Evolutionary conservation across 2,113 vertebrate species (phyloP), one percentile per base, ranked within the genome.

Genomic region (Oreochromis aureus): DNA sequence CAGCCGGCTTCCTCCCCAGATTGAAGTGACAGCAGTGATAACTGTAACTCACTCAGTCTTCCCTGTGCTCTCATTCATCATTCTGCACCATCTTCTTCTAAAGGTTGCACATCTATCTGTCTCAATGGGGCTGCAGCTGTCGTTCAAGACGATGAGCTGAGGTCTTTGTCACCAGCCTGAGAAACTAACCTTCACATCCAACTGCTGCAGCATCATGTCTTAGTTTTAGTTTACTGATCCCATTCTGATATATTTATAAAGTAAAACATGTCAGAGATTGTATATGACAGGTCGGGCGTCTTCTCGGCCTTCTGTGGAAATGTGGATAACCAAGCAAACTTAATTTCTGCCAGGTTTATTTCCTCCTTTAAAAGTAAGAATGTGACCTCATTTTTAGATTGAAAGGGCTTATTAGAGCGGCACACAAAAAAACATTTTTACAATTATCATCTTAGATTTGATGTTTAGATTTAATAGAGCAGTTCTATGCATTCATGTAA

Each of bases 21-120:
- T 91, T 87, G 89, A 66, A 66, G 92, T 91, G 93, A 92, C 92
- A 94, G 87, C 82, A 91, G 27, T 84, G 90, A 93, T 94, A 39
- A 59, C 82, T 22, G 13, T 3, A 89, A 87, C 87, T 84, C 51
- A 36, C 55, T 94, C 90, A 83, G 83, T 93, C 89, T 87, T 87
- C 63, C 13, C 54, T 8, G 4, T 16, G 2, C 80, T 63, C 81
- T 46, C 89, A 73, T 85, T 69, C 48, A 2, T 88, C 88, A 63
- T 41, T 58, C 66, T 27, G 85, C 41, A 4, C 63, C 86, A 83
- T 89, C 83, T 88, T 39, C 54, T 83, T 46, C 59, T 19, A 69
- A 88, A 90, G 88, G 83, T 90, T 55, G 63, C 86, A 66, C 80
- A 69, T 90, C 84, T 81, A 46, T 89, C 86, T 2, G 71, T 90